Base-by-base conservation (phyloP, 2,888 invertebrate species). In the Drosophila cognata region DNA sequence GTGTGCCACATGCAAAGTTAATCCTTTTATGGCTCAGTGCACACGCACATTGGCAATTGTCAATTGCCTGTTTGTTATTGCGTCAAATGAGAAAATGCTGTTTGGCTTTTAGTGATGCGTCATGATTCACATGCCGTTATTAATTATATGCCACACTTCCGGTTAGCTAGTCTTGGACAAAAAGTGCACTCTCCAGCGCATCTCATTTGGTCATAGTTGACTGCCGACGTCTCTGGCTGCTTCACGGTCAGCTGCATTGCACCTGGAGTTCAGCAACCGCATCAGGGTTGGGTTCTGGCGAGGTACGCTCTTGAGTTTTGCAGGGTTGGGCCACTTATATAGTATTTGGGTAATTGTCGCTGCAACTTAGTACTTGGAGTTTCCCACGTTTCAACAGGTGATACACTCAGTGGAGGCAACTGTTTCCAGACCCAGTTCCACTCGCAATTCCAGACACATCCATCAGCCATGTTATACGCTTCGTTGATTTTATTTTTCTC, bases 91-190 rank as follows among this genome's bases (percentile, higher is more conserved):
- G 84, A 84, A 81, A 86, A 71, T 64, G 50, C 51, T 71, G 36
- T n/a, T 33, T 13, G 16, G 55, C n/a, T 57, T 51, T n/a, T 31
- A 65, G 28, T 64, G 76, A 69, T 67, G 51, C 70, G 60, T 46
- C 55, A 52, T 55, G 65, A 65, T 71, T 53, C 77, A 80, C 63
- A 56, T 74, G 83, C 68, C 72, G 60, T 57, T 48, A 74, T 80
- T 84, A 88, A 86, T 88, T 80, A 78, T 78, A 74, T 82, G 79
- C 78, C 64, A 68, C 79, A 80, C 69, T 78, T 80, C 80, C 80
- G 78, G 70, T 56, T 25, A 33, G 51, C 55, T 65, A 21, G 50
- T 67, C 28, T 38, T 59, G 59, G 41, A 11, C 52, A 31, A 60
- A 56, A 29, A 56, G 61, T 77, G 68, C 78, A 71, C 55, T 64